phyloP scores from a whole-genome alignment of 1,140 invertebrate genomes.

The Drosophila tristis region DNA sequence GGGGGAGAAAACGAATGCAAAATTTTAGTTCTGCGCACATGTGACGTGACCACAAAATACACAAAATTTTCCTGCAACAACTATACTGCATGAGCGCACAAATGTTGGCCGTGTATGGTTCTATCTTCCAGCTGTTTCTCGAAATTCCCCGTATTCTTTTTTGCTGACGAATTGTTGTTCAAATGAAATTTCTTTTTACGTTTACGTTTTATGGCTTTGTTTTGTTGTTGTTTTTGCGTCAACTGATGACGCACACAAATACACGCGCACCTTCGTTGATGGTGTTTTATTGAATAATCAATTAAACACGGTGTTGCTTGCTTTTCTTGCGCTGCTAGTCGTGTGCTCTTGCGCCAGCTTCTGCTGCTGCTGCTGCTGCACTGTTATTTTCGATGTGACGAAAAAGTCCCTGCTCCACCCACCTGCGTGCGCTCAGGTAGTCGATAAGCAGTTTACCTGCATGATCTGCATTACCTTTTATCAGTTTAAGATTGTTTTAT shows the following conservation, averaged over 20 bases:
- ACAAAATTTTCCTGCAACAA: too few species aligned
- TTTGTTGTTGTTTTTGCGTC: slow-evolving; percentile 45
- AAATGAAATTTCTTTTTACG: slow-evolving; percentile 47
- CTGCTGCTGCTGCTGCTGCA: slow-evolving; percentile 37
- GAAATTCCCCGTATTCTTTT: slow-evolving; percentile 18
- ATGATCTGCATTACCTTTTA: slow-evolving; percentile 68
- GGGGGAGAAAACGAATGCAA: background rate
- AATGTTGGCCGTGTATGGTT: background rate
- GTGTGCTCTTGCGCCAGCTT: slow-evolving; percentile 19
- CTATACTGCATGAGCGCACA: too few species aligned
- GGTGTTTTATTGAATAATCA: slow-evolving; percentile 74
- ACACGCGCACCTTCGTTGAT: slow-evolving; percentile 23
- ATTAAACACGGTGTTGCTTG: slow-evolving; percentile 58
- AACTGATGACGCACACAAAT: slow-evolving; percentile 53
- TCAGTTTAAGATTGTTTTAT: slow-evolving; percentile 51
- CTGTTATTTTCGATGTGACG: slow-evolving; percentile 67
- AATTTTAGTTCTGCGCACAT: too few species aligned
- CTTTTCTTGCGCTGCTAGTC: slow-evolving; percentile 5
- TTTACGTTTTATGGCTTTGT: slow-evolving; percentile 40
- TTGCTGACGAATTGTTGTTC: slow-evolving; percentile 65
- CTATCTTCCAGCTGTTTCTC: slow-evolving; percentile 61
- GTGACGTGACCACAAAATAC: too few species aligned
- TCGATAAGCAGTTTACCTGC: slow-evolving; percentile 13
- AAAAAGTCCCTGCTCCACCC: slow-evolving; percentile 30
- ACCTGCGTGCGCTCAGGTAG: slow-evolving; percentile 11